Conservation (phyloP, 2,888 invertebrate genomes). For the Eupeodes luniger region DNA sequence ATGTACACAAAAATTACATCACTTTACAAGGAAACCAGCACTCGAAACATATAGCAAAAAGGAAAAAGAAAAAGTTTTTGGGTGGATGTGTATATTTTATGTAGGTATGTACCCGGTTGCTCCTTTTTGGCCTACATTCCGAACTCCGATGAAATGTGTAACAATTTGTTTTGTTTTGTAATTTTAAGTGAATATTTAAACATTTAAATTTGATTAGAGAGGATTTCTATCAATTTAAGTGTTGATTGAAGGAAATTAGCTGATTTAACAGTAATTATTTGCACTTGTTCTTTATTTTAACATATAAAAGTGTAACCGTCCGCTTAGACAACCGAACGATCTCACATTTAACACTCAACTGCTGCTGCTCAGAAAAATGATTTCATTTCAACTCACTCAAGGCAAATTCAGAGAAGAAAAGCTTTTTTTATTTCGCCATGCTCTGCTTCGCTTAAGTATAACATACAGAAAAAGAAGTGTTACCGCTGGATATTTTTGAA, state of each 20-base stretch:
- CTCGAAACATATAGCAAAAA: constrained; percentile 18
- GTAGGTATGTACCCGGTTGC: constrained; percentile 28
- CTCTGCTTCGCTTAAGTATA: not conserved
- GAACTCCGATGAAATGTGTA: constrained; percentile 31
- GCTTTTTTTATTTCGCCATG: constrained; percentile 36
- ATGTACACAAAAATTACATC: constrained; percentile 70
- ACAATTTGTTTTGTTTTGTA: not conserved
- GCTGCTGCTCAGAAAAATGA: constrained; percentile 15
- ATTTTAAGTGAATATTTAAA: not conserved
- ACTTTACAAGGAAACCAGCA: constrained; percentile 63
- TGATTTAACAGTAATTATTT: not conserved
- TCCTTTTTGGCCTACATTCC: constrained; percentile 70
- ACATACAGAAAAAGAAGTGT: too few species aligned
- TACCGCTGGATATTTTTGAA: too few species aligned
- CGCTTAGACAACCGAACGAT: constrained; percentile 37
- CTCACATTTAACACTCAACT: constrained; percentile 64
- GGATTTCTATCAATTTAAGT: not conserved
- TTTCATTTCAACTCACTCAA: constrained; percentile 48
- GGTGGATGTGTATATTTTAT: not conserved
- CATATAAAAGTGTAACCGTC: constrained; percentile 39
- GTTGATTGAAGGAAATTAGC: constrained; percentile 17
- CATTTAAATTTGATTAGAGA: not conserved
- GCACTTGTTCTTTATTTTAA: constrained; percentile 24
- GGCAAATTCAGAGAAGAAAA: constrained; percentile 41
- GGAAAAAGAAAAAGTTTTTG: constrained; percentile 10